phyloP scores from a whole-genome alignment of 2,797 vertebrate genomes.

The Yasuhikotakia modesta region DNA sequence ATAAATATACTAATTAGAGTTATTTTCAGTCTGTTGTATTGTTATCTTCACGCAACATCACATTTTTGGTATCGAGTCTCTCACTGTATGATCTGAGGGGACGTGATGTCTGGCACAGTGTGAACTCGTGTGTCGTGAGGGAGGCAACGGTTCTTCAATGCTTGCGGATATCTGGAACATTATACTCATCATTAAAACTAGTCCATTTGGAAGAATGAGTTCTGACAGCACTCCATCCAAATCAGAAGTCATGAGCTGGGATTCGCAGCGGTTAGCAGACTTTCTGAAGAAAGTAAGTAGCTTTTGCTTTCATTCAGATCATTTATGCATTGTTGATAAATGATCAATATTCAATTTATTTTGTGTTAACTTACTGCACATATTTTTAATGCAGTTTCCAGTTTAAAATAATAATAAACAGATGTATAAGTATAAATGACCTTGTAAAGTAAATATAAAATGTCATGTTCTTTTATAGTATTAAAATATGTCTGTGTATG shows the following conservation, averaged over 20 bases:
- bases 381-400: too few relatives aligned
- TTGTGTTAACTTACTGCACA: too few relatives aligned
- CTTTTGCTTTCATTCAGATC: constrained; percentile 5
- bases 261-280: constrained; percentile 69
- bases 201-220: constrained; percentile 66
- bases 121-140: constrained; percentile 9
- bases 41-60: not conserved
- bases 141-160: not conserved
- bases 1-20: not conserved
- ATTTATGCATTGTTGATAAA: not conserved
- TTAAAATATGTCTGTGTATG: not conserved
- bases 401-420: too few relatives aligned
- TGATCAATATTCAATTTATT: not conserved
- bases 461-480: not conserved
- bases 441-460: too few relatives aligned
- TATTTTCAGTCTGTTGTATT: not conserved
- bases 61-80: not conserved
- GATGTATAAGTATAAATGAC: too few relatives aligned
- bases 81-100: not conserved
- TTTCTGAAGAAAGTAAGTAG: constrained; percentile 76
- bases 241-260: constrained; percentile 75
- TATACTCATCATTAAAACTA: constrained; percentile 4
- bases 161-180: constrained; percentile 21
- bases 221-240: constrained; percentile 64
- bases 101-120: not conserved